Evolutionary conservation across 1,140 invertebrate species (phyloP).

Genomic region (Ips typographus): DNA sequence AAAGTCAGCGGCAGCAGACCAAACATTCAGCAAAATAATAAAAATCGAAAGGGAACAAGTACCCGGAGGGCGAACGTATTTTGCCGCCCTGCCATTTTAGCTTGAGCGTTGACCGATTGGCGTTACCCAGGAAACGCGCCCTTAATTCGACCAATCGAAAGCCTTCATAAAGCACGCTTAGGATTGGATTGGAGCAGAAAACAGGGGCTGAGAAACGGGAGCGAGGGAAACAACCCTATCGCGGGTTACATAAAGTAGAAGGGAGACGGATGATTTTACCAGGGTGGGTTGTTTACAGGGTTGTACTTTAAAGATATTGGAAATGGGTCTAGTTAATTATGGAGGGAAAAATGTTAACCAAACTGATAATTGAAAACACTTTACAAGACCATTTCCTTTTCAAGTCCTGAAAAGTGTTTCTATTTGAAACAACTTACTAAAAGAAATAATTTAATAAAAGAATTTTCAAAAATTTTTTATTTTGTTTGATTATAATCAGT

Average conservation of each 20-base stretch:
- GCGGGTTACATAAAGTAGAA: conserved; percentile 4
- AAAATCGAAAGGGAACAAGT: conserved; percentile 16
- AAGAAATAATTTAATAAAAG: no score
- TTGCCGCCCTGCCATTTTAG: conserved; percentile 31
- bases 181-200: conserved; percentile 8
- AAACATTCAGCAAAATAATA: conserved; percentile 30
- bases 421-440: no score
- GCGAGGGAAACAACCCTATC: conserved; percentile 1
- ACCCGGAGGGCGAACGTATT: conserved; percentile 23
- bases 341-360: no score
- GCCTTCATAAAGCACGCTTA: conserved; percentile 12
- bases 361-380: no score
- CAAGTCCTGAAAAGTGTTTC: no score
- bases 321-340: no score
- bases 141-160: conserved; percentile 15
- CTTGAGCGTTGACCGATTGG: conserved; percentile 19
- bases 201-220: background rate
- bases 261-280: conserved; percentile 15
- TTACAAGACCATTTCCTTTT: no score
- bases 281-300: conserved; percentile 13
- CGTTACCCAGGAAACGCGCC: conserved; percentile 21
- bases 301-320: background rate
- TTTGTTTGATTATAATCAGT: no score
- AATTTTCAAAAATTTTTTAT: no score
- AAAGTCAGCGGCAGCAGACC: conserved; percentile 26